A percentile compares a stretch with the other conserved stretches of the same genome.
These are phyloP conservation scores for Diachrysia chrysitis DNA, from an alignment of 2,888 invertebrate species.

Conservation along the genomic window DNA sequence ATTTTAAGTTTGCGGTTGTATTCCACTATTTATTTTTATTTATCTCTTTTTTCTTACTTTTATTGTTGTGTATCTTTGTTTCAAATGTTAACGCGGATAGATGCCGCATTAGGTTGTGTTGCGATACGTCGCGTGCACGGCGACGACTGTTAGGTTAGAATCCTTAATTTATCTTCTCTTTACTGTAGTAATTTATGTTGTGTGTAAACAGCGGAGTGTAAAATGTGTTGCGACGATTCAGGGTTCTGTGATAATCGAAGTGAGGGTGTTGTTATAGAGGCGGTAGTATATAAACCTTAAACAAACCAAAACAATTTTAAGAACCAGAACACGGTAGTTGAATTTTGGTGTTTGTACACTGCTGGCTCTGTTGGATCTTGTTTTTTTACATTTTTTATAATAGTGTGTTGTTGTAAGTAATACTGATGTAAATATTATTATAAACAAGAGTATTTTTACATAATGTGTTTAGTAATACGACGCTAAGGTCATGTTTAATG, in stretches of 20 bases:
- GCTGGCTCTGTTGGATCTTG: constrained; percentile 63
- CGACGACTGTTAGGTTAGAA: constrained; percentile 35
- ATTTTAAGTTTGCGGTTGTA: constrained; percentile 68
- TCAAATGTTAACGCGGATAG: constrained; percentile 41
- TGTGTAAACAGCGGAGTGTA: constrained; percentile 65
- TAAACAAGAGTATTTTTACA: constrained; percentile 69
- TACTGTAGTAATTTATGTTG: constrained; percentile 61
- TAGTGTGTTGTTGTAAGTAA: constrained; percentile 62
- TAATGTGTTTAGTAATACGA: constrained; percentile 65
- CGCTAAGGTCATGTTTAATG: constrained; percentile 66
- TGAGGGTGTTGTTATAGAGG: constrained; percentile 61
- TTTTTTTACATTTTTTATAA: constrained; percentile 64
- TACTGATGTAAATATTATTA: constrained; percentile 74
- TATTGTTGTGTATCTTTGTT: constrained; percentile 54
- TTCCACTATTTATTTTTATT: constrained; percentile 80
- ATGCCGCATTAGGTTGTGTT: constrained; percentile 38
- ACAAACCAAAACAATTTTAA: constrained; percentile 51
- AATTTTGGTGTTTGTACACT: constrained; percentile 57
- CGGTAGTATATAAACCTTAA: constrained; percentile 57
- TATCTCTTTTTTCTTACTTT: constrained; percentile 63
- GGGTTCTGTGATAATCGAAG: constrained; percentile 81
- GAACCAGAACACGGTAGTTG: constrained; percentile 28
- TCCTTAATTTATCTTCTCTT: constrained; percentile 53
- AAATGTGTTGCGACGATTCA: constrained; percentile 65
- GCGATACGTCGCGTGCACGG: constrained; percentile 19